Evolutionary conservation across 2,113 vertebrate genomes (phyloP).

Genomic region (Larimichthys crocea): DNA sequence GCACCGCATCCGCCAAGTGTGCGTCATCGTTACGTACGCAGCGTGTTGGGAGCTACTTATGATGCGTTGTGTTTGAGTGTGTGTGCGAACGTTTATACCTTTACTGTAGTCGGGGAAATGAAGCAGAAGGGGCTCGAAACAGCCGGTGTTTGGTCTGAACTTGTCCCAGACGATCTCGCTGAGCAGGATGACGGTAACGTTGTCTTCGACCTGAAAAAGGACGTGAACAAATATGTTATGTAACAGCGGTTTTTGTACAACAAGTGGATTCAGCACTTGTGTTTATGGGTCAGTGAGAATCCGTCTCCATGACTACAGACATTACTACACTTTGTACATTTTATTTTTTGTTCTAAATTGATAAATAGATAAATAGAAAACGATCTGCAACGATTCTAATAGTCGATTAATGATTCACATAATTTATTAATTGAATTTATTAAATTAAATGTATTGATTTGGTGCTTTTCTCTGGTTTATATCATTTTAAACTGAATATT

Average conservation of each 20-base stretch:
- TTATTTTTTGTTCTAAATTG: not conserved
- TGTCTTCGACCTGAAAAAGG: conserved; percentile 87
- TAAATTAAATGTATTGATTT: not conserved
- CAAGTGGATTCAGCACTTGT: not conserved
- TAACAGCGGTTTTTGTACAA: not conserved
- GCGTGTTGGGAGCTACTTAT: conserved; percentile 3
- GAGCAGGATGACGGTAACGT: conserved; percentile 92
- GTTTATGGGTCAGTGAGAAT: not conserved
- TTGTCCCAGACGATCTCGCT: conserved; percentile 97
- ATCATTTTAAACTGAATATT: not conserved
- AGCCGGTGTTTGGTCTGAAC: conserved; percentile 92
- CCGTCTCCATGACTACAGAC: not conserved
- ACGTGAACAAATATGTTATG: not conserved
- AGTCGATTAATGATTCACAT: too few relatives aligned
- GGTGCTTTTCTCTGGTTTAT: not conserved
- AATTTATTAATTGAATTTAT: too few relatives aligned
- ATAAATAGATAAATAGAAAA: too few relatives aligned
- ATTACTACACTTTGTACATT: not conserved
- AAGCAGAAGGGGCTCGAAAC: conserved; percentile 92
- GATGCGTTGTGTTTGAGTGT: not conserved
- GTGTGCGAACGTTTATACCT: conserved; percentile 81
- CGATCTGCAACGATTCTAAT: not conserved
- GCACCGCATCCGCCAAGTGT: conserved; percentile 4
- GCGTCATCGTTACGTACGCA: conserved; percentile 20
- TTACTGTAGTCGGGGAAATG: conserved; percentile 98